These are phyloP conservation scores for Agriopis leucophaearia DNA, from an alignment of 2,888 invertebrate genomes.

Conservation along the genomic window DNA sequence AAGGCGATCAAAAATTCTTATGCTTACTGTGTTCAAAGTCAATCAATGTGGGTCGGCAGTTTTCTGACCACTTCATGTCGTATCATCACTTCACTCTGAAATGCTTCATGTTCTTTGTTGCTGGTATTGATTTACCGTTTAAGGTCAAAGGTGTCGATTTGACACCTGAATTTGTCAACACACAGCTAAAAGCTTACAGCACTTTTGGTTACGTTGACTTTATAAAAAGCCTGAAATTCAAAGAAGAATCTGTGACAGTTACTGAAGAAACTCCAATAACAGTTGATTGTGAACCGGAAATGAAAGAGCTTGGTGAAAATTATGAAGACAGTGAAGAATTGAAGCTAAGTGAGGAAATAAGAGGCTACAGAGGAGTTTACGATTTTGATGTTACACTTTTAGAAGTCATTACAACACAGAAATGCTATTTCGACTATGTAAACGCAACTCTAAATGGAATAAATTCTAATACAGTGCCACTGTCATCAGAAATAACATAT, in stretches of 20 bases:
- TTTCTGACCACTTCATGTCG: constrained; percentile 79
- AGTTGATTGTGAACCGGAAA: constrained; percentile 42
- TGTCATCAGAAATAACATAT: constrained; percentile 66
- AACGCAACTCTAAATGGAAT: constrained; percentile 60
- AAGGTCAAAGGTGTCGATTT: constrained; percentile 75
- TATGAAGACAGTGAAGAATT: constrained; percentile 3
- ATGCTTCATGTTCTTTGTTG: constrained; percentile 72
- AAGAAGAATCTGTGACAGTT: constrained; percentile 17
- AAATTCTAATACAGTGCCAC: constrained; percentile 64
- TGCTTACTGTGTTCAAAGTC: constrained; percentile 75
- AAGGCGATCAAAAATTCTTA: constrained; percentile 63
- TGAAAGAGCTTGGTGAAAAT: constrained; percentile 45
- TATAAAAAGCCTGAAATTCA: constrained; percentile 46
- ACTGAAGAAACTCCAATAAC: constrained; percentile 13
- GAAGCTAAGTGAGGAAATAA: constrained; percentile 35
- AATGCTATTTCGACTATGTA: constrained; percentile 77
- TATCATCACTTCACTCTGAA: constrained; percentile 79
- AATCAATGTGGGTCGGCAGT: constrained; percentile 61
- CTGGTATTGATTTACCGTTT: constrained; percentile 69
- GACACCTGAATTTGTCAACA: constrained; percentile 69
- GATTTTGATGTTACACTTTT: constrained; percentile 80
- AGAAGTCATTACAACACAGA: constrained; percentile 76
- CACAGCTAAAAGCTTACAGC: constrained; percentile 63
- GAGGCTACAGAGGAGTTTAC: constrained; percentile 71
- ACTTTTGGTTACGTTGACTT: constrained; percentile 38